Evolutionary conservation across 1,140 invertebrate species (phyloP), one percentile per base, ranked within the genome.

Genomic region (Agrilus planipennis): DNA sequence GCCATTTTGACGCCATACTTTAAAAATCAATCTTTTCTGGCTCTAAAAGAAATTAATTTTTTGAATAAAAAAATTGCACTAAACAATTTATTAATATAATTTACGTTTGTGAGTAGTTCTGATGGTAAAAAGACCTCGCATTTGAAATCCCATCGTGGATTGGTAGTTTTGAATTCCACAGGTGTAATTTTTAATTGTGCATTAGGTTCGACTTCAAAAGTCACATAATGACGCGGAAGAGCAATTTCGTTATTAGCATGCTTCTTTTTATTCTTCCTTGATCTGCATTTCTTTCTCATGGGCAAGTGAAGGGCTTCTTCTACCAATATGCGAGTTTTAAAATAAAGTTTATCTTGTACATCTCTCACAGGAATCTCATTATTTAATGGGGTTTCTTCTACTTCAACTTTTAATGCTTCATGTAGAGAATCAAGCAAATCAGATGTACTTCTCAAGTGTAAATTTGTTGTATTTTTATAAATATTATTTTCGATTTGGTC

Each of bases 281-380:
- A 45, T 46, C 54, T 54, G 41, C 55, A 27, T 47, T 50, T 59
- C 59, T 61, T 35, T 62, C 65, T 43, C 67, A 61, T 59, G 0
- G 72, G 71, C 41, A 77, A 58, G 50, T 75, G 69, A 18, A 72
- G 57, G 11, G 74, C 75, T 39, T 65, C 65, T 23, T 73, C 67
- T 31, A 76, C 70, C 21, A 67, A 60, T 11, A 76, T 53, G n/a
- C 63, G 53, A 21, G 67, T 68, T 54, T 62, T 64, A 34, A 65
- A 68, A 18, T 36, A 44, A 17, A 27, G 11, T 6, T 38, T 19
- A 28, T 38, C 25, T 9, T 38, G 10, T 38, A 10, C 7, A 32
- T 9, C 14, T 27, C 6, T 3, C 9, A 16, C 9, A n/a, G n/a
- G n/a, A n/a, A n/a, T n/a, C n/a, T n/a, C n/a, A 21, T 4, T 23